phyloP scores from a whole-genome alignment of 1,140 invertebrate species.

The Pseudomyrmex sp. region DNA sequence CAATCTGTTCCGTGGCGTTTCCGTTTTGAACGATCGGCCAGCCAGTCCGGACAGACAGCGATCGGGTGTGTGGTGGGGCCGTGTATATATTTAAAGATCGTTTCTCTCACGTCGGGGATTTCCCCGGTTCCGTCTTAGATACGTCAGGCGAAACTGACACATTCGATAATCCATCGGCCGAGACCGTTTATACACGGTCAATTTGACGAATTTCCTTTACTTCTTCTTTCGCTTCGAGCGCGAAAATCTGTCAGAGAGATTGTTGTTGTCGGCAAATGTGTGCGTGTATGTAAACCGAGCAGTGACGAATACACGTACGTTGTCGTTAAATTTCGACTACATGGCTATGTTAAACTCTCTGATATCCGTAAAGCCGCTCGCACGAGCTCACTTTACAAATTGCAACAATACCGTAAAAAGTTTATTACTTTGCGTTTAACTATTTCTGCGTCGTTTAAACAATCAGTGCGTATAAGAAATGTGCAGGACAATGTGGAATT shows the following conservation, averaged over 20 bases:
- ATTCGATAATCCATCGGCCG: constrained; percentile 67
- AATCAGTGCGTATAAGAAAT: not conserved
- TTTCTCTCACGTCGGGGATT: constrained; percentile 71
- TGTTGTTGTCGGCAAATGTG: constrained; percentile 17
- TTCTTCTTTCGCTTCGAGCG: not conserved
- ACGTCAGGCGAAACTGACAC: constrained; percentile 65
- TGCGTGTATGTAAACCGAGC: not conserved
- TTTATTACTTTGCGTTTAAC: not conserved
- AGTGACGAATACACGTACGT: not conserved
- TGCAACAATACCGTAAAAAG: not conserved
- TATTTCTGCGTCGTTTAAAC: not conserved
- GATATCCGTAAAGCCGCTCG: not conserved
- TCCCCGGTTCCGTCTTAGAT: constrained; percentile 65
- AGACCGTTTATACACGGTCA: constrained; percentile 20
- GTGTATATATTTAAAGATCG: constrained; percentile 73
- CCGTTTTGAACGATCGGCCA: constrained; percentile 49
- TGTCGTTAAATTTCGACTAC: not conserved
- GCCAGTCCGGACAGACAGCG: constrained; percentile 30
- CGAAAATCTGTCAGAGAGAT: constrained; percentile 1
- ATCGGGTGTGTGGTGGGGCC: constrained; percentile 51
- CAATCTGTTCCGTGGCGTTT: constrained; percentile 41
- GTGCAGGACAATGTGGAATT: too few species aligned
- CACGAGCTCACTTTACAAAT: not conserved
- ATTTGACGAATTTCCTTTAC: constrained; percentile 25
- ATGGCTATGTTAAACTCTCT: not conserved